Evolutionary conservation across 2,888 invertebrate species (phyloP).

Genomic region (Leptinotarsa tumamoca): DNA sequence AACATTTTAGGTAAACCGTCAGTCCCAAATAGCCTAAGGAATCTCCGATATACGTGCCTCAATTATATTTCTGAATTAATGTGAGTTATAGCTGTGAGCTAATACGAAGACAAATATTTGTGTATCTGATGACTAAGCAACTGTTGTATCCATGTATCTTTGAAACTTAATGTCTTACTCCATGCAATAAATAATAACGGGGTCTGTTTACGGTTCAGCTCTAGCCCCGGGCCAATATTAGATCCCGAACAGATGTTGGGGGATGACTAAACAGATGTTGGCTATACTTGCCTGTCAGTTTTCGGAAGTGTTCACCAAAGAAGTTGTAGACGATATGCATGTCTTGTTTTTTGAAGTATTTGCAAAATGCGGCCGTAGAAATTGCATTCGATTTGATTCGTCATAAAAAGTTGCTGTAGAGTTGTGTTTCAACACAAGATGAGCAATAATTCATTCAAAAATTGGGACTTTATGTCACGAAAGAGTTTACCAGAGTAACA

Average conservation of each 20-base stretch:
- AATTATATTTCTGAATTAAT: slow-evolving; percentile 16
- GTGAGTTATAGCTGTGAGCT: background rate
- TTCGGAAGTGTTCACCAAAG: background rate
- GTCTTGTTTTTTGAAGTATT: background rate
- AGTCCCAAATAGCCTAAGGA: background rate
- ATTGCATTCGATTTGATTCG: no score
- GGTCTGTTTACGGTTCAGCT: slow-evolving; percentile 36
- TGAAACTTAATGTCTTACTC: slow-evolving; percentile 37
- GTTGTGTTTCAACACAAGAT: no score
- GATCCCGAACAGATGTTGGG: slow-evolving; percentile 9
- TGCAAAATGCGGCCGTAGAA: background rate
- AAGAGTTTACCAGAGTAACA: no score
- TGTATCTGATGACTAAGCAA: slow-evolving; percentile 20
- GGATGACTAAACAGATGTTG: slow-evolving; percentile 6
- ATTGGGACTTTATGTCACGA: no score
- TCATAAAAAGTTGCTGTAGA: no score
- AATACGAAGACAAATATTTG: slow-evolving; percentile 10
- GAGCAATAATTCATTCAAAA: no score
- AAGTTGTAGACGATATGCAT: background rate
- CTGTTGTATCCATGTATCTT: slow-evolving; percentile 31
- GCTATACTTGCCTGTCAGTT: slow-evolving; percentile 2
- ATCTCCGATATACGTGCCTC: background rate
- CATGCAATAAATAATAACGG: slow-evolving; percentile 42
- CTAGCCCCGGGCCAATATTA: slow-evolving; percentile 30
- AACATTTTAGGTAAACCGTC: background rate